Evolutionary conservation across 2,888 invertebrate species (phyloP), one percentile per base, ranked within the genome.

Genomic region (Drosophila leonis): DNA sequence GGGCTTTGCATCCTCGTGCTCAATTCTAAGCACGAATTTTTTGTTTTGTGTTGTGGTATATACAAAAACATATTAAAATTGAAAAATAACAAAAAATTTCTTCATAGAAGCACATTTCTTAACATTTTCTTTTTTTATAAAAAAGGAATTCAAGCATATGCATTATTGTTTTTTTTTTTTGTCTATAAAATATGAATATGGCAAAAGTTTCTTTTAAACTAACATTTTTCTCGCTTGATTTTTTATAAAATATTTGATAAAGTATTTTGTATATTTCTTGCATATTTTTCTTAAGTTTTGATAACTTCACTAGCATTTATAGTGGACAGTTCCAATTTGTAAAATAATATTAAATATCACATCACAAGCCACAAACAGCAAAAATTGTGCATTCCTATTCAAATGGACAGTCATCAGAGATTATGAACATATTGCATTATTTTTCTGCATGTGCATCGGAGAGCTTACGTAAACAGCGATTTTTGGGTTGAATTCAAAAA

Each of bases 401-500:
- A 52, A 63, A 56, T 39, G 10, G 37, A 44, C n/a, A 55, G 13
- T 13, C 13, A 60, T 10, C 20, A 62, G 20, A 77, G n/a, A 57
- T 35, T 51, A 27, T 27, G 41, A 62, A 46, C 29, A 59, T 44
- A 9, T 18, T 24, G 41, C 39, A 39, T 8, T 29, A 5, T 52
- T 8, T 42, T 20, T 9, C 12, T 39, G 37, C 18, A 33, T 27
- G 31, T 27, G 49, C 51, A 64, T 39, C 52, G 27, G 27, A n/a
- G 12, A 39, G 41, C 27, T 24, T 13, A 55, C 20, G 39, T 42
- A n/a, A 52, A 27, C 57, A 70, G 57, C 73, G 62, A 72, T 59
- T 76, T 68, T 82, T 67, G 37, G 44, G 35, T n/a, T 39, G 70
- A 80, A 62, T 39, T 51, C 29, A 29, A 63, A 65, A 74, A 82